A percentile compares a stretch with the other conserved stretches of the same genome.
Evolutionary conservation across 2,113 vertebrate genomes (phyloP).

Genomic region (Myodes glareolus): DNA sequence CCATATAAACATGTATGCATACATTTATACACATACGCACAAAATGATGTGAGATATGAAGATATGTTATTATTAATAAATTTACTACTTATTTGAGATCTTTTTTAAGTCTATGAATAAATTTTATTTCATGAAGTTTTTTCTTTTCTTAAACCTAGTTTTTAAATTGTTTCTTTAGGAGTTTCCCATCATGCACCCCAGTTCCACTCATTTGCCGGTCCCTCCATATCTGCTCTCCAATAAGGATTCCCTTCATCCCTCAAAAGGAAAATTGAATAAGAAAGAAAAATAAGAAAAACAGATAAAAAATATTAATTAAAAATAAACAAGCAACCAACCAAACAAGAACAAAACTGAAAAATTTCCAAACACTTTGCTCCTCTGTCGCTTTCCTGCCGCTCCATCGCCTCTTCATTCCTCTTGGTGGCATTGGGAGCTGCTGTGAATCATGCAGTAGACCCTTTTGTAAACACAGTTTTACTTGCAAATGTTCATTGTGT

Average conservation of each 20-base stretch:
- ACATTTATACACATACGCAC: background rate
- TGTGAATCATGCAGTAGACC: background rate
- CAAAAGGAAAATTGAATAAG: background rate
- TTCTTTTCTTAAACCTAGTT: background rate
- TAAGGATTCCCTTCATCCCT: background rate
- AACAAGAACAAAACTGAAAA: background rate
- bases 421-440: background rate
- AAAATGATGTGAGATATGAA: background rate
- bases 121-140: background rate
- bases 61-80: background rate
- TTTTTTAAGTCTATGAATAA: background rate
- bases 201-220: background rate
- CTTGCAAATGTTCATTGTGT: background rate
- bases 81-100: background rate
- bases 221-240: background rate
- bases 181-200: background rate
- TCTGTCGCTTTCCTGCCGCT: rapidly evolving
- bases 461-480: background rate
- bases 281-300: background rate
- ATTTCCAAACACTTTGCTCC: background rate
- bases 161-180: background rate
- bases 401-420: background rate
- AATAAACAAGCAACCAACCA: background rate
- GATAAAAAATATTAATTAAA: background rate
- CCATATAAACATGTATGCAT: background rate